Evolutionary conservation across 2,113 vertebrate genomes (phyloP), one percentile per base, ranked within the genome.

Genomic region (Tetrax tetrax): DNA sequence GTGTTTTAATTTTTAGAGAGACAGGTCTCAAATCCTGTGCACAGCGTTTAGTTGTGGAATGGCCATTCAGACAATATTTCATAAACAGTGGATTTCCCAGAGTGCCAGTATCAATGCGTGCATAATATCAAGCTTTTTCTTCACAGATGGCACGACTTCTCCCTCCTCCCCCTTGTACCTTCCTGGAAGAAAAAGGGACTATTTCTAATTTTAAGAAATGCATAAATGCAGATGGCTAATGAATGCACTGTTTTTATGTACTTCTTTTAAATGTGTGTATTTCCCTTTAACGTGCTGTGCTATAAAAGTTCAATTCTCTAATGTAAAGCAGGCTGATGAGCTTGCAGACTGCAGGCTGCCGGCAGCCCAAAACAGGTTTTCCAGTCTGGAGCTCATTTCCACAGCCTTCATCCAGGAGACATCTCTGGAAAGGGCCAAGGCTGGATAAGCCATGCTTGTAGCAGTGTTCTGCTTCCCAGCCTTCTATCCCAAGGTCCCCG

Each of bases 311-410:
- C 6, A n/a, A 9, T 38, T 91, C 29, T 47, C 29, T 71, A 63
- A 51, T 3, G 13, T 14, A 68, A 12, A 89, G 68, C 83, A 90
- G 51, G 59, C 60, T 91, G 76, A 77, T 41, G 47, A 95, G 89
- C 68, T 74, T 80, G 60, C 86, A 83, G 54, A 54, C 50, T 51
- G 48, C 12, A 4, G 54, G 43, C 71, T 81, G 89, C 76, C 41
- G 80, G 47, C 53, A 89, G 64, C n/a, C 64, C 35, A 56, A 51
- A 57, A 70, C 37, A 87, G 64, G 38, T 91, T 91, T 92, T 41
- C 87, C 65, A 89, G 65, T 63, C 91, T 94, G 61, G 72, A 92
- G 89, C 53, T 95, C 23, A 6, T 71, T 94, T 31, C 48, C 69
- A 28, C 63, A 83, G 45, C 54, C 43, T 72, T 79, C 68, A 43